Evolutionary conservation across 2,797 vertebrate species (phyloP).

Genomic region (Graptemys geographica): DNA sequence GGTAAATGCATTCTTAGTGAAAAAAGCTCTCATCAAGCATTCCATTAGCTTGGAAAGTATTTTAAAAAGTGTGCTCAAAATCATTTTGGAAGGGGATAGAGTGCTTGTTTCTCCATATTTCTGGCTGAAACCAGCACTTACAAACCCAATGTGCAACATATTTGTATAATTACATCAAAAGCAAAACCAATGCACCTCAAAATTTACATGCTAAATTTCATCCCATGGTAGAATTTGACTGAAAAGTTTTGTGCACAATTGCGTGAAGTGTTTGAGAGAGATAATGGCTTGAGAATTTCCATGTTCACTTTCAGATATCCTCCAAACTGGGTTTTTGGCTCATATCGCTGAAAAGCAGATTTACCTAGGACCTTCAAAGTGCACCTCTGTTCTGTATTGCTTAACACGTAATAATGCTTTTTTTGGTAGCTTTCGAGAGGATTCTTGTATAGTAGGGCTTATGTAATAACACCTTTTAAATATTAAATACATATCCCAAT

Average conservation of each 20-base stretch:
- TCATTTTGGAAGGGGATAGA: neutral
- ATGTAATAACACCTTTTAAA: neutral
- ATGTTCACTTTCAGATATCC: neutral
- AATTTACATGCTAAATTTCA: neutral
- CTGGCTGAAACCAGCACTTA: neutral
- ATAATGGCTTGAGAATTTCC: neutral
- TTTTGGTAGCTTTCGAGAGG: neutral
- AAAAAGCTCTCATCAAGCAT: neutral
- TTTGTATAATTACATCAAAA: neutral
- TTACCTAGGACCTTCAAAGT: neutral
- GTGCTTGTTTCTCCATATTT: neutral
- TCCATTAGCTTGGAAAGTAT: neutral
- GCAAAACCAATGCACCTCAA: neutral
- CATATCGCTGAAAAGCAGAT: neutral
- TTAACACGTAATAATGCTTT: neutral
- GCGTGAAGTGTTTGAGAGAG: neutral
- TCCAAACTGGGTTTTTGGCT: neutral
- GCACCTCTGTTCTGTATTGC: neutral
- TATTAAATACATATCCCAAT: neutral
- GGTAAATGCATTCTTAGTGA: neutral
- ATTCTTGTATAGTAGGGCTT: neutral
- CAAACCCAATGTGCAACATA: neutral
- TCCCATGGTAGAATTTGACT: neutral
- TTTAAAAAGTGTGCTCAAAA: neutral
- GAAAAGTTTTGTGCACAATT: neutral